Base-by-base conservation (phyloP, 2,113 vertebrate genomes). In the Passer montanus region DNA sequence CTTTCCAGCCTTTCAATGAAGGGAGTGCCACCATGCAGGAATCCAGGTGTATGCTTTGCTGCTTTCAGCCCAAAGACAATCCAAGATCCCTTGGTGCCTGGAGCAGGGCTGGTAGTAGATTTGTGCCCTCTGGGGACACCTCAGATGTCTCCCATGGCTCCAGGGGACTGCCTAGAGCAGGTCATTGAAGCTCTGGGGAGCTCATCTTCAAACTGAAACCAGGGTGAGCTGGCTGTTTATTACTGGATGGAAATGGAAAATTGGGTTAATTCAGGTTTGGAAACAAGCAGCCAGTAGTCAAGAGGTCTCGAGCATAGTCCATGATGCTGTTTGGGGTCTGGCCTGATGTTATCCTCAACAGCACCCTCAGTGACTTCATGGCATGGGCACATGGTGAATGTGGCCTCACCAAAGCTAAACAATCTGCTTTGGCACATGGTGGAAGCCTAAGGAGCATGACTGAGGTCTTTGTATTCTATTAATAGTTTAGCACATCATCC, bases 11-110 rank as follows among this genome's bases (percentile, higher is more conserved):
- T 73, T 73, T 72, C 90, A 97, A 24, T 62, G 79, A 56, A 90
- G 94, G 92, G 96, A 97, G 90, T 90, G 95, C 35, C 94, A 1
- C 56, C 62, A 33, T 53, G 88, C 59, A 95, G 72, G 92, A 96
- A 97, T 95, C 90, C 66, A 69, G 82, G 19, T 44, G n/a, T 41
- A 27, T 24, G 53, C 89, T 64, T n/a, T 60, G 63, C 82, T 92
- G 28, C 56, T 26, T 76, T 76, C 85, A 85, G 46, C 35, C 70
- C 58, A 31, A 80, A 79, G 27, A 46, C 17, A 53, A 27, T 60
- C n/a, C 3, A 11, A 72, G 81, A 14, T 46, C 70, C 49, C 41
- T 23, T 62, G 1, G 0, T 75, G 69, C 56, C 53, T 64, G 49
- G 13, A 72, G 30, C 4, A 66, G 43, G 49, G 21, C 35, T 79